phyloP scores from a whole-genome alignment of 2,113 vertebrate genomes.

The Psettodes erumei region DNA sequence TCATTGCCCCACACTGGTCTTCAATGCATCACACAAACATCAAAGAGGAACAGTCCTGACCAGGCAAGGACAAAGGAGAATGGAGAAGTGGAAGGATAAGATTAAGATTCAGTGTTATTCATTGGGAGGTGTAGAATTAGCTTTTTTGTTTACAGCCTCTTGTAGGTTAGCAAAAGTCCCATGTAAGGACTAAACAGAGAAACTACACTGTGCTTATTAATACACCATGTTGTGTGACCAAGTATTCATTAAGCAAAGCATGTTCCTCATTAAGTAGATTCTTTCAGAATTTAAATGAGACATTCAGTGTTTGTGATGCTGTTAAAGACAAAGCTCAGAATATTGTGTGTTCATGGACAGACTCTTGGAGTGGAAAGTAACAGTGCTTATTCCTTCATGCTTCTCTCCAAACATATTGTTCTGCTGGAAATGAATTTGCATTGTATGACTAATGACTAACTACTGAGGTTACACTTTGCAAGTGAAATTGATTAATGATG shows the following conservation, averaged over 20 bases:
- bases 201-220: slow-evolving; percentile 4
- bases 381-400: background rate
- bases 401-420: slow-evolving; percentile 26
- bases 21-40: slow-evolving; percentile 12
- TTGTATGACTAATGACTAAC: slow-evolving; percentile 47
- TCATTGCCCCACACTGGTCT: background rate
- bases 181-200: background rate
- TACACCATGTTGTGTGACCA: background rate
- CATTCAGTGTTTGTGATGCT: background rate
- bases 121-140: background rate
- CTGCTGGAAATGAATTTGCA: slow-evolving; percentile 32
- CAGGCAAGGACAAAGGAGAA: slow-evolving; percentile 1
- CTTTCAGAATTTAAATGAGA: slow-evolving; percentile 19
- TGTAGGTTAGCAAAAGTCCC: slow-evolving; percentile 7
- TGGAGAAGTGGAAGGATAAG: background rate
- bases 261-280: slow-evolving; percentile 19
- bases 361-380: slow-evolving; percentile 29
- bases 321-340: slow-evolving; percentile 1
- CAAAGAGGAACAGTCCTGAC: slow-evolving; percentile 11
- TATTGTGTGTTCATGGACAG: slow-evolving; percentile 20
- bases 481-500: slow-evolving; percentile 30
- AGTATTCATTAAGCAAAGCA: slow-evolving; percentile 20
- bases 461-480: slow-evolving; percentile 20
- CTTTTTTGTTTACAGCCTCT: background rate
- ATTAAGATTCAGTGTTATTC: slow-evolving; percentile 4